Conservation (phyloP, 2,797 vertebrate genomes). For the Hydrophis major region DNA sequence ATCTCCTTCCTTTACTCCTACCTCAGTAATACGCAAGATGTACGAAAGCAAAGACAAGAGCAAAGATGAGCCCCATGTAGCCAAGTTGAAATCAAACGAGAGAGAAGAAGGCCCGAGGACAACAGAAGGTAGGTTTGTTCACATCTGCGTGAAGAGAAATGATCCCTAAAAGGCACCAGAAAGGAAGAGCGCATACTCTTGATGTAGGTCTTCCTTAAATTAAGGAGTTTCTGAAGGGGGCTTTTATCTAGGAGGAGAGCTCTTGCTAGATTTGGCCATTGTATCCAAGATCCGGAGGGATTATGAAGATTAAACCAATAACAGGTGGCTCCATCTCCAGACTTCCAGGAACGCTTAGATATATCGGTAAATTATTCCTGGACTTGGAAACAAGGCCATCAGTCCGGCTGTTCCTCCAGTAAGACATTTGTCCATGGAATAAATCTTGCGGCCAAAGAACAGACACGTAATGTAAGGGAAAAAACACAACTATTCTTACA, state of each 20-base stretch:
- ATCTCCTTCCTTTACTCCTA: slow-evolving; percentile 96
- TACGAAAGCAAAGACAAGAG: slow-evolving; percentile 96
- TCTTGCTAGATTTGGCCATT: background rate
- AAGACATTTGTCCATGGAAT: background rate
- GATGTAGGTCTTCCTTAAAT: background rate
- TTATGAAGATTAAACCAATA: background rate
- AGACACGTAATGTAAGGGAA: background rate
- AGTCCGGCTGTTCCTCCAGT: background rate
- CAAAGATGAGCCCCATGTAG: slow-evolving; percentile 81
- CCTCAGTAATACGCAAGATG: slow-evolving; percentile 99
- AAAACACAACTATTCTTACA: background rate
- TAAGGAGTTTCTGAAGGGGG: too few species aligned
- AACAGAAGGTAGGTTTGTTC: slow-evolving; percentile 78
- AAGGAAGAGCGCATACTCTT: too few species aligned
- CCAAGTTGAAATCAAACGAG: slow-evolving; percentile 73
- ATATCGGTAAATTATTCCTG: background rate
- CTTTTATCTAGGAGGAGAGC: background rate
- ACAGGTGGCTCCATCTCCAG: background rate
- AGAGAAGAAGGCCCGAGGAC: slow-evolving; percentile 81
- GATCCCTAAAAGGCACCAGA: background rate
- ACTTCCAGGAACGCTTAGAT: background rate
- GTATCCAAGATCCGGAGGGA: background rate
- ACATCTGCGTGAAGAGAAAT: background rate
- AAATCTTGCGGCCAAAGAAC: background rate
- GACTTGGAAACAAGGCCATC: background rate